These are phyloP conservation scores for Oreotrochilus melanogaster DNA, from an alignment of 2,113 vertebrate genomes.

Conservation along the genomic window DNA sequence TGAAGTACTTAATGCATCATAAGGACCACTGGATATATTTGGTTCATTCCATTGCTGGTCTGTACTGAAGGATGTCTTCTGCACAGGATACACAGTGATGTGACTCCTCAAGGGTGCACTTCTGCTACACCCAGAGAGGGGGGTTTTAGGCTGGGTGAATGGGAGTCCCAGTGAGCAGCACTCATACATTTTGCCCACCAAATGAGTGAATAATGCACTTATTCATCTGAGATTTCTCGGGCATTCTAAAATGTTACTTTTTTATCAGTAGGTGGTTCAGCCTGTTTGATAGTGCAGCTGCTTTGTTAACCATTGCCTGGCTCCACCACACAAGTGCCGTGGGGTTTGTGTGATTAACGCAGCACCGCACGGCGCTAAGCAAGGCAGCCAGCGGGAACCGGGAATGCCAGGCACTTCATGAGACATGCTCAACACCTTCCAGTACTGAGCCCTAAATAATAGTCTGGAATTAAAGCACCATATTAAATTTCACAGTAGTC, in stretches of 20 bases:
- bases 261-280: neutral
- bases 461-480: slow-evolving; percentile 3
- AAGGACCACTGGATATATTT: neutral
- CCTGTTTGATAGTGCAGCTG: neutral
- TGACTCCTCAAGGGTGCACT: neutral
- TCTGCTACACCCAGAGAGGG: neutral
- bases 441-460: neutral
- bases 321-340: neutral
- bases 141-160: neutral
- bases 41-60: neutral
- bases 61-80: neutral
- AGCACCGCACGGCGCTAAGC: accelerated
- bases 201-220: neutral
- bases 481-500: slow-evolving; percentile 31
- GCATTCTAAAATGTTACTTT: slow-evolving; percentile 3
- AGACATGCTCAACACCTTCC: neutral
- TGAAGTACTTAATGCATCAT: neutral
- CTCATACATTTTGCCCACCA: neutral
- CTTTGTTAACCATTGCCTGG: neutral
- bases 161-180: neutral
- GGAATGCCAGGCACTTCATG: neutral
- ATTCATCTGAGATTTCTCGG: neutral
- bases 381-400: neutral
- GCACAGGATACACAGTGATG: neutral
- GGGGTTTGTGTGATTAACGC: neutral